These are phyloP conservation scores for Lithobius niger DNA, from an alignment of 1,140 invertebrate genomes.

Conservation along the genomic window DNA sequence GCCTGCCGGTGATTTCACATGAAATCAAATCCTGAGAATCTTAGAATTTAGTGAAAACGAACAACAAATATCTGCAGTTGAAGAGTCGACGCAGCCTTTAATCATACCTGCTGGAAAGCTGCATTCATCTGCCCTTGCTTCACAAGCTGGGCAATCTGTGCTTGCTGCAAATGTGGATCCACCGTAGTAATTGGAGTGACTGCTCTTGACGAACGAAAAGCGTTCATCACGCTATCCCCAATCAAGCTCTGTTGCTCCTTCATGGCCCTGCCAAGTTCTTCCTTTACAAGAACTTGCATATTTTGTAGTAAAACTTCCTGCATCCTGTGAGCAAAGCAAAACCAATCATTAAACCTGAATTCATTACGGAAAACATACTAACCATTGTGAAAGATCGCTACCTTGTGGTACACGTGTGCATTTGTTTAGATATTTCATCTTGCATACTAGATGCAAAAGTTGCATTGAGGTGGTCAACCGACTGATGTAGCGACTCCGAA, in stretches of 20 bases:
- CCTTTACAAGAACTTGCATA: conserved; percentile 28
- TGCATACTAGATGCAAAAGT: neutral
- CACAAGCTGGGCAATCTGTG: conserved; percentile 58
- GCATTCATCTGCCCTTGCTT: conserved; percentile 59
- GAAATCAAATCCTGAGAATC: too few species aligned
- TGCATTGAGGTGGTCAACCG: conserved; percentile 16
- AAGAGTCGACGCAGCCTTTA: too few species aligned
- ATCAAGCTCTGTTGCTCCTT: conserved; percentile 43
- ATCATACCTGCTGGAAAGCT: conserved; percentile 60
- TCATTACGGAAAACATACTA: neutral
- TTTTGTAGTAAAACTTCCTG: neutral
- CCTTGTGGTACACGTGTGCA: conserved; percentile 10
- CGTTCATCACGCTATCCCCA: conserved; percentile 40
- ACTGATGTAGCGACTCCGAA: conserved; percentile 10
- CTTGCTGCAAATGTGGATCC: conserved; percentile 45
- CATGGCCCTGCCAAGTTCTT: conserved; percentile 42
- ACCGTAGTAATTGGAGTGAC: conserved; percentile 46
- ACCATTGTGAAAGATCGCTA: too few species aligned
- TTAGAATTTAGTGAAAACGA: too few species aligned
- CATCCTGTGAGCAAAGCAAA: neutral
- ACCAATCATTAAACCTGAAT: neutral
- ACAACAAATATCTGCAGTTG: too few species aligned
- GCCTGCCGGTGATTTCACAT: too few species aligned
- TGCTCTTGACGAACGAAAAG: conserved; percentile 50
- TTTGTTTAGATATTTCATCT: conserved; percentile 9